Conservation (phyloP, 1,140 invertebrate genomes). For the Acromyrmex charruanus region DNA sequence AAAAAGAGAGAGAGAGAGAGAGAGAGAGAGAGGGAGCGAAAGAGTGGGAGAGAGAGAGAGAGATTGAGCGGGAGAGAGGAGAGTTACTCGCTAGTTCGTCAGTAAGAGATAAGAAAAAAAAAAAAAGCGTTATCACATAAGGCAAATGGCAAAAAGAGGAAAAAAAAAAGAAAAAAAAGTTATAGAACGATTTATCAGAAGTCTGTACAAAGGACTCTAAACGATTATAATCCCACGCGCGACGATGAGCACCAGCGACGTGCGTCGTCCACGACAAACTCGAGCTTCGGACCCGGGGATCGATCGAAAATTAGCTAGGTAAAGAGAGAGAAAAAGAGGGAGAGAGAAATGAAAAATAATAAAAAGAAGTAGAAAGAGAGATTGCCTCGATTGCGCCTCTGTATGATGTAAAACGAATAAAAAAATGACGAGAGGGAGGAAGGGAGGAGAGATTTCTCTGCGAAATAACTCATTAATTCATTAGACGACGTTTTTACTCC, state of each 20-base stretch:
- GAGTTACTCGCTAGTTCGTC: constrained; percentile 30
- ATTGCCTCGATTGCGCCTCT: constrained; percentile 26
- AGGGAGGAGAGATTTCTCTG: constrained; percentile 2
- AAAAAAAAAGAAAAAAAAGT: constrained; percentile 51
- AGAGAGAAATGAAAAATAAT: constrained; percentile 14
- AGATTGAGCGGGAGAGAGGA: constrained; percentile 25
- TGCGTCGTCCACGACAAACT: constrained; percentile 67
- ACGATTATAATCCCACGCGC: constrained; percentile 65
- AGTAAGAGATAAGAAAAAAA: constrained; percentile 32
- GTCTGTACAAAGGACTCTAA: constrained; percentile 75
- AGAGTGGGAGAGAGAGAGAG: background rate
- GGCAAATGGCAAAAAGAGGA: constrained; percentile 55
- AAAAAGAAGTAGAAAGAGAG: background rate
- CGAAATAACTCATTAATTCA: constrained; percentile 36
- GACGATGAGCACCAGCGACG: constrained; percentile 53
- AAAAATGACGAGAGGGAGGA: background rate
- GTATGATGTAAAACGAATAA: constrained; percentile 4
- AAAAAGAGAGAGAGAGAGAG: background rate
- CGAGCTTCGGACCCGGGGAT: constrained; percentile 35
- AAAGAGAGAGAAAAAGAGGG: background rate
- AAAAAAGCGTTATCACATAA: constrained; percentile 30
- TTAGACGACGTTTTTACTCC: constrained; percentile 25
- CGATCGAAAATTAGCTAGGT: constrained; percentile 36
- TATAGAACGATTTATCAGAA: constrained; percentile 68
- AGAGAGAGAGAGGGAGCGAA: background rate